These are phyloP conservation scores for Capromys pilorides DNA, from an alignment of 2,797 vertebrate species.

Conservation along the genomic window DNA sequence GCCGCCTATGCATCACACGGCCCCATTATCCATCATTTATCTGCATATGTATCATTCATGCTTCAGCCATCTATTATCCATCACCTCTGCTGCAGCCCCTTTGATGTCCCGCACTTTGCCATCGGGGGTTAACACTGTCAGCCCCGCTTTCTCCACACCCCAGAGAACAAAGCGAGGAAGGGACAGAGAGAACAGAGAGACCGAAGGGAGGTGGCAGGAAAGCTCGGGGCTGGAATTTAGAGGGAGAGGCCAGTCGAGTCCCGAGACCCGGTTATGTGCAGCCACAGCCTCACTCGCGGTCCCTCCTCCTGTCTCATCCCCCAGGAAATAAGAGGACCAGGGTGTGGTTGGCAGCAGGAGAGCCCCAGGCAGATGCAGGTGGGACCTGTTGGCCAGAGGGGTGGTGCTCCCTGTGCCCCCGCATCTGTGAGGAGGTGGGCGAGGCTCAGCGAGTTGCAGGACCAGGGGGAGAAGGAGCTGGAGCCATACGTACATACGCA, in stretches of 20 bases:
- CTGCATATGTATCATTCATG: slow-evolving; percentile 79
- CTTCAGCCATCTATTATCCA: slow-evolving; percentile 75
- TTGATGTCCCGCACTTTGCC: slow-evolving; percentile 72
- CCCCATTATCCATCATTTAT: slow-evolving; percentile 78
- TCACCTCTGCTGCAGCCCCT: slow-evolving; percentile 58
- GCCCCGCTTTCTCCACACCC: not conserved
- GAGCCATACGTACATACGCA: not conserved
- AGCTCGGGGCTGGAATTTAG: not conserved
- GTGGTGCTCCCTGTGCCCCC: not conserved
- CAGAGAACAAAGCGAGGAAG: slow-evolving; percentile 70
- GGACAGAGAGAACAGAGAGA: slow-evolving; percentile 35
- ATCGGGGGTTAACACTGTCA: slow-evolving; percentile 48
- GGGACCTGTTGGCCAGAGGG: not conserved
- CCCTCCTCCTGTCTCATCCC: not conserved
- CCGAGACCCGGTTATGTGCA: not conserved
- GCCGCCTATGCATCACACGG: not conserved
- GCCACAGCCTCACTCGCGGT: not conserved
- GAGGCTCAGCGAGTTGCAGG: not conserved
- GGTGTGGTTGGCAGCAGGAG: not conserved
- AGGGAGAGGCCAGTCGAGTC: not conserved
- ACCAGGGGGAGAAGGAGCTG: not conserved
- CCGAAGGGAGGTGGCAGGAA: not conserved
- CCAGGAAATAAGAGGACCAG: not conserved
- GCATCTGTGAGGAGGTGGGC: not conserved
- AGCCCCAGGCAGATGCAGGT: not conserved